Base-by-base conservation (phyloP, 2,888 invertebrate species). In the Macaria liturata region DNA sequence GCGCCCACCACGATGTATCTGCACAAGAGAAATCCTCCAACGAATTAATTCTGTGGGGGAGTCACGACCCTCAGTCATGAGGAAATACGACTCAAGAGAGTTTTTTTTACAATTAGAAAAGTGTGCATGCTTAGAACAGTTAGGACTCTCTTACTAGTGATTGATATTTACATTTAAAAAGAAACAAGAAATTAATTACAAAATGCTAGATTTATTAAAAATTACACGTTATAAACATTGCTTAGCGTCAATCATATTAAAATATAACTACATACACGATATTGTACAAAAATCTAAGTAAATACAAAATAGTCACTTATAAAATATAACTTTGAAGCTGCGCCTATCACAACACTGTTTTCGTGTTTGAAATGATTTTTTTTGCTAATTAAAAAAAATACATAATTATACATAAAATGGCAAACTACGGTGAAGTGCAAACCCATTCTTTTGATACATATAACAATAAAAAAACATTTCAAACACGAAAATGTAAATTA, bases 191-290 rank as follows among this genome's bases (percentile, higher is more conserved):
- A 46, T 45, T 58, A 67, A 65, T 64, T 69, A 68, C 64, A 68
- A 70, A 70, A 62, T 63, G 66, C 69, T 70, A 70, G 68, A 47
- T 67, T 66, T 66, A 64, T 65, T 66, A 68, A 66, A 69, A 70
- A 67, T 68, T 66, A 70, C 66, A 64, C 62, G 49, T 63, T 66
- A 65, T 64, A 65, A 70, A 68, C 63, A 65, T 60, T 57, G 54
- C 63, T 60, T 65, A 64, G 66, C 62, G 61, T 58, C 20, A 20
- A n/a, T 42, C 42, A 42, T 61, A 62, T 60, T 62, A 65, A 66
- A 66, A 64, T 63, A 66, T 66, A 62, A 61, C 60, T 64, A 65
- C 59, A 48, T 51, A 63, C 44, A 64, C 9, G 47, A 46, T 47
- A 61, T 59, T 55, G 58, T 62, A 63, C 59, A 65, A 61, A 20